Evolutionary conservation across 2,113 vertebrate species (phyloP), one percentile per base, ranked within the genome.

Genomic region (Erinaceus europaeus): DNA sequence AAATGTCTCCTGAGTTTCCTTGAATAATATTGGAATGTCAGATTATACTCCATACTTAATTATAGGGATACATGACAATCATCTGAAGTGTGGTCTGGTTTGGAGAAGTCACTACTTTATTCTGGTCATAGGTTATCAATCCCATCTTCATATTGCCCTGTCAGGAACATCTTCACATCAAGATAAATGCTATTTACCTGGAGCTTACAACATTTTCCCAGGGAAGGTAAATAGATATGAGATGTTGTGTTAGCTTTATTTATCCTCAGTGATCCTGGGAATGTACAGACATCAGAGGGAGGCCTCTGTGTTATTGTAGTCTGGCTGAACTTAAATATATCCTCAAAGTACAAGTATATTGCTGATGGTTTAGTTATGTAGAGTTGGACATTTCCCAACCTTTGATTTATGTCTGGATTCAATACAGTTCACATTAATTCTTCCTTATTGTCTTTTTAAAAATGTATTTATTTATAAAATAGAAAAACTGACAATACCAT

Each of bases 1-100:
- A 88, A 88, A 83, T 65, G 4, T 65, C 50, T 88, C 4, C 27
- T 72, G 46, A 62, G 36, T 74, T 94, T 87, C 69, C 78, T 69
- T 34, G 61, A 75, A 59, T 84, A 71, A n/a, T n/a, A n/a, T n/a
- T n/a, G n/a, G n/a, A 84, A 9, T 62, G 42, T 10, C 44, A 50
- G 40, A 6, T 62, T 55, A 11, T 77, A 77, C 38, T 86, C 44
- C 23, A 3, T 29, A 32, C 76, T 52, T 75, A n/a, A 46, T 52
- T 76, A 25, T 15, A 88, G 42, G 20, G 80, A 25, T 83, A 74
- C 62, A 69, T 67, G 69, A n/a, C 50, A 68, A 92, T 13, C 48
- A 42, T n/a, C n/a, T 67, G 57, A 83, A 72, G 3, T 32, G 32
- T 53, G 86, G 12, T 15, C 48, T 81, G 15, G 8, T 79, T 78